phyloP scores from a whole-genome alignment of 2,888 invertebrate genomes.

The Spilarctia lutea region DNA sequence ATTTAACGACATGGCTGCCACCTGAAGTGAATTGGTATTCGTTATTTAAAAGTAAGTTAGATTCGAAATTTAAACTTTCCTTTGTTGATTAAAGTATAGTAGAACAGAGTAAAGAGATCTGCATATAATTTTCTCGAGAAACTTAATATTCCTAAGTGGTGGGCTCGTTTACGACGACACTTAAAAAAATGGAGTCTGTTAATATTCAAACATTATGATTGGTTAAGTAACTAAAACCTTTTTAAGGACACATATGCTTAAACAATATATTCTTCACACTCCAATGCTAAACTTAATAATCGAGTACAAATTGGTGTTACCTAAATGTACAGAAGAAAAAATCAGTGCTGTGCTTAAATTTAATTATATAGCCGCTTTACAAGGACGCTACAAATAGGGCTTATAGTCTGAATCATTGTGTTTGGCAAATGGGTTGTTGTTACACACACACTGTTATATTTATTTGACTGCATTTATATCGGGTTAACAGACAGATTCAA shows the following conservation, averaged over 20 bases:
- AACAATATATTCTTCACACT: not conserved
- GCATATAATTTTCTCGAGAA: too few relatives aligned
- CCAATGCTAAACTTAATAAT: not conserved
- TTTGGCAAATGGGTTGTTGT: not conserved
- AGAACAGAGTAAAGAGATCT: not conserved
- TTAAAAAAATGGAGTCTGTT: not conserved
- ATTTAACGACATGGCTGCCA: slow-evolving; percentile 30
- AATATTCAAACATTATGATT: not conserved
- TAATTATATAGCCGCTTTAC: not conserved
- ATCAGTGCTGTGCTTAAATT: not conserved
- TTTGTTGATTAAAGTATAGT: not conserved
- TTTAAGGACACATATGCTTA: not conserved
- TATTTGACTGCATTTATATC: not conserved
- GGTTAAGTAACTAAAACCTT: not conserved
- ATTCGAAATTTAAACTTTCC: not conserved
- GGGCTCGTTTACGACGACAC: not conserved
- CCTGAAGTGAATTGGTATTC: not conserved
- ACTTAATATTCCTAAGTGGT: not conserved
- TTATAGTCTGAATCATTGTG: not conserved
- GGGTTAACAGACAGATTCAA: not conserved
- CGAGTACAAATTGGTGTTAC: not conserved
- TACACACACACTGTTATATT: not conserved
- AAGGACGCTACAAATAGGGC: not conserved
- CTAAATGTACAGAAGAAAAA: not conserved
- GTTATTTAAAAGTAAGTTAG: not conserved